Evolutionary conservation across 1,140 invertebrate genomes (phyloP), one percentile per base, ranked within the genome.

Genomic region (Probaryconus sp.): DNA sequence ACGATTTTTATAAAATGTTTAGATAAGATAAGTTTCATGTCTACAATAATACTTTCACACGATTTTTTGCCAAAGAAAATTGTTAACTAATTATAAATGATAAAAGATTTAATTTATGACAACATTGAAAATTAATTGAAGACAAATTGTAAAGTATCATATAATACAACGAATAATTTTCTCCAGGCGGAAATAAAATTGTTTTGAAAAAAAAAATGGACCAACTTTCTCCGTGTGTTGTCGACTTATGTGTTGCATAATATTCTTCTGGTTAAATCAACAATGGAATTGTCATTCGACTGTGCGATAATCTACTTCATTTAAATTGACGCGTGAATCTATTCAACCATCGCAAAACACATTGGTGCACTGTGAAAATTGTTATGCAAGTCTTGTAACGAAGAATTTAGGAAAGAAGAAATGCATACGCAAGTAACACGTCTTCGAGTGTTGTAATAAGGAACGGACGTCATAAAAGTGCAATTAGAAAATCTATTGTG

Each of bases 371-470:
- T n/a, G 10, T 2, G 21, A 18, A 9, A 61, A 61, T 38, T 4
- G 13, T 45, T 51, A 18, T 30, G 38, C 37, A 64, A 64, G 47
- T 38, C 24, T 61, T 61, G 43, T 20, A 11, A 14, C 10, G 21
- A 50, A 51, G 28, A n/a, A n/a, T n/a, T n/a, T n/a, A n/a, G n/a
- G n/a, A n/a, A n/a, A n/a, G n/a, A n/a, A 33, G 28, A 64, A 53
- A 53, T 42, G 37, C 47, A 35, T 30, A 21, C 11, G 31, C 21
- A 6, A 7, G 11, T n/a, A 43, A 63, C 37, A 16, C 48, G 30
- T 14, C 30, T 48, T 48, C 40, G 30, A 38, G 40, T 47, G 13
- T 48, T 20, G 9, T n/a, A 38, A 42, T 33, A 63, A 53, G 43
- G 33, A 26, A 28, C 47, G 16, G 20, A 35, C 35, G 42, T 10